Evolutionary conservation across 2,888 invertebrate genomes (phyloP).

Genomic region (Xanthorhoe spadicearia): DNA sequence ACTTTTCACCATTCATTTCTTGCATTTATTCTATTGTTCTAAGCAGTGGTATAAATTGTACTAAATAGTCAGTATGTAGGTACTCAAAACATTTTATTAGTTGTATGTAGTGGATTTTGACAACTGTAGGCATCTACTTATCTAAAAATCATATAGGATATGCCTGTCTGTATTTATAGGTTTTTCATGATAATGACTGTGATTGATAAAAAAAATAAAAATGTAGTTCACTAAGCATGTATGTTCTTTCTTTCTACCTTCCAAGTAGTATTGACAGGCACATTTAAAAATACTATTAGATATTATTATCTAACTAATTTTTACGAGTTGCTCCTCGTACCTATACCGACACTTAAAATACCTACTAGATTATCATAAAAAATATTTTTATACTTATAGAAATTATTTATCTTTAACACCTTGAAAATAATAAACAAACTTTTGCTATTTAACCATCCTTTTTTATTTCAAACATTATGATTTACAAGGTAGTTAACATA

Average conservation of each 20-base stretch:
- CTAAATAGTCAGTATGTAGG: neutral
- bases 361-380: conserved; percentile 1
- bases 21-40: conserved; percentile 15
- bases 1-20: neutral
- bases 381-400: no score
- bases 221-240: conserved; percentile 3
- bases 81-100: neutral
- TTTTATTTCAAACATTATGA: conserved; percentile 4
- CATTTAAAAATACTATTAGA: no score
- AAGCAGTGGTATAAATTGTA: neutral
- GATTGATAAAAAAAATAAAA: conserved; percentile 9
- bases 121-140: neutral
- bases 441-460: neutral
- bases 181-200: conserved; percentile 17
- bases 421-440: neutral
- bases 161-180: neutral
- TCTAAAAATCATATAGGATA: neutral
- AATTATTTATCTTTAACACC: neutral
- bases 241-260: neutral
- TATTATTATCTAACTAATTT: no score
- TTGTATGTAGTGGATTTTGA: neutral
- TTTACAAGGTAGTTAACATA: neutral
- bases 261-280: neutral
- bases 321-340: no score
- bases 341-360: neutral